Evolutionary conservation across 2,797 vertebrate species (phyloP).

Genomic region (Smutsia temminckii): DNA sequence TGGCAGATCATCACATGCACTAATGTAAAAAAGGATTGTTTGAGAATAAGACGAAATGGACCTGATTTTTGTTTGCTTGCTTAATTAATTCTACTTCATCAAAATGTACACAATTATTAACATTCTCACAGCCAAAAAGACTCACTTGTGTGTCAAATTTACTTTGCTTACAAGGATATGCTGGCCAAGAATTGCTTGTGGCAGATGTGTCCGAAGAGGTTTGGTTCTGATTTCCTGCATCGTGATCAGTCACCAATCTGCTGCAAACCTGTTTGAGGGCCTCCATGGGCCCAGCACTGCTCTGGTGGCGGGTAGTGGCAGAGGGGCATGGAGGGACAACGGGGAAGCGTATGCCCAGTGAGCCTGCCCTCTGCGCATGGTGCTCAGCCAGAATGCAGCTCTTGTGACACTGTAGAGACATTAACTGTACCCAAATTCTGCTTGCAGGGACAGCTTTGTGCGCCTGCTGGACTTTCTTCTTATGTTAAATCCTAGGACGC

Average conservation of each 20-base stretch:
- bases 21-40: rapidly evolving
- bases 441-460: rapidly evolving
- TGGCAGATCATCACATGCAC: rapidly evolving
- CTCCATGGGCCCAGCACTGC: rapidly evolving
- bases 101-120: background rate
- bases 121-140: background rate
- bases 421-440: background rate
- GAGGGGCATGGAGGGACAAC: too few species aligned
- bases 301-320: rapidly evolving
- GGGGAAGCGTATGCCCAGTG: background rate
- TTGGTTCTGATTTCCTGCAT: background rate
- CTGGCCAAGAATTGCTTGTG: background rate
- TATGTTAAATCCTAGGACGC: background rate
- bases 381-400: too few species aligned
- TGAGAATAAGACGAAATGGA: background rate
- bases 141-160: background rate
- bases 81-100: background rate
- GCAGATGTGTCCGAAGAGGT: background rate
- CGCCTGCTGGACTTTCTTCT: background rate
- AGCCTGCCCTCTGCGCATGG: rapidly evolving
- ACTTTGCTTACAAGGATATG: background rate
- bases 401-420: rapidly evolving
- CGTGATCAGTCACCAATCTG: too few species aligned
- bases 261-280: rapidly evolving
- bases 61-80: background rate